phyloP scores from a whole-genome alignment of 1,140 invertebrate species.

The Sweltsa coloradensis region DNA sequence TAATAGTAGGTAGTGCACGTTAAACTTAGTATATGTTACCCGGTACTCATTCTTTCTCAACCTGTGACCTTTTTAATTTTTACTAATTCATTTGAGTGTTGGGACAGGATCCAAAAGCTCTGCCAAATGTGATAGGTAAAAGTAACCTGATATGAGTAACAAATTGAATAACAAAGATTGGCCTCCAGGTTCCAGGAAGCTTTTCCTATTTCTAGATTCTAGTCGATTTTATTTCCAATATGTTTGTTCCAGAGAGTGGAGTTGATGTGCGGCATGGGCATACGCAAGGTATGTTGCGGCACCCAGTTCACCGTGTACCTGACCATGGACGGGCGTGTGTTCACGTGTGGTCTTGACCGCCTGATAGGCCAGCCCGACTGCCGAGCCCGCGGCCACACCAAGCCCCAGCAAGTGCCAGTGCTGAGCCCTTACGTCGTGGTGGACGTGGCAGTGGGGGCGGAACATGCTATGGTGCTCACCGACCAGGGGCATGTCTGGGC shows the following conservation, averaged over 20 bases:
- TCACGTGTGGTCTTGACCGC: slow-evolving; percentile 48
- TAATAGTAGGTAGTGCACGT: too few relatives aligned
- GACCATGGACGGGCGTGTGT: slow-evolving; percentile 43
- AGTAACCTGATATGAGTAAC: too few relatives aligned
- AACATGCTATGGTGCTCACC: slow-evolving; percentile 47
- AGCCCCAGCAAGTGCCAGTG: slow-evolving; percentile 33
- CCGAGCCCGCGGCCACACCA: slow-evolving; percentile 28
- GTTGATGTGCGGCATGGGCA: slow-evolving; percentile 36
- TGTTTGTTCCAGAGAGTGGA: slow-evolving; percentile 35
- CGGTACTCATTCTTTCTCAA: too few relatives aligned
- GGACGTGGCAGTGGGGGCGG: slow-evolving; percentile 48
- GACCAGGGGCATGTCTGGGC: slow-evolving; percentile 44
- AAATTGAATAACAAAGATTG: too few relatives aligned
- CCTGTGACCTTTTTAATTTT: too few relatives aligned
- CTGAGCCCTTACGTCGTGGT: slow-evolving; percentile 38
- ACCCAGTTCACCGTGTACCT: slow-evolving; percentile 52
- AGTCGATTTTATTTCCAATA: neutral
- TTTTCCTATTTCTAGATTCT: slow-evolving; percentile 2
- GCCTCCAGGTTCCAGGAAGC: neutral
- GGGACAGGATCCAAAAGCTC: too few relatives aligned
- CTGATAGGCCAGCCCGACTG: slow-evolving; percentile 42
- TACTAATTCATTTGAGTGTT: too few relatives aligned
- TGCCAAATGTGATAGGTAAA: too few relatives aligned
- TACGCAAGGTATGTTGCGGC: slow-evolving; percentile 49
- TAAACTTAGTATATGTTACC: too few relatives aligned